Evolutionary conservation across 2,888 invertebrate species (phyloP).

Genomic region (Microplitis deprimator): DNA sequence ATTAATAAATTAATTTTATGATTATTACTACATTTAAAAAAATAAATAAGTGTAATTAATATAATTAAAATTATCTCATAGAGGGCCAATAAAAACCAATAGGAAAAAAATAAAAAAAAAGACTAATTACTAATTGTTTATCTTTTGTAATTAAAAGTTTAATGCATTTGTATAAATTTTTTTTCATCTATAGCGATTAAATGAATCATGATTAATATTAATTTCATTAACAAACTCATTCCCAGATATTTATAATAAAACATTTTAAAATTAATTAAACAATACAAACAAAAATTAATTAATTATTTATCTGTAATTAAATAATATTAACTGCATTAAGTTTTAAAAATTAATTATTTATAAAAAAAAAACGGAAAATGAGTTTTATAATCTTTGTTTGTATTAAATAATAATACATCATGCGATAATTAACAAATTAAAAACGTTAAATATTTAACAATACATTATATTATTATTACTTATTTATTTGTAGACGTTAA

Average conservation of each 20-base stretch:
- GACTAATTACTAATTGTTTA: background rate
- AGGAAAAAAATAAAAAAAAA: background rate
- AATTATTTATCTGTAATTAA: background rate
- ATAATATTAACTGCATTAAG: background rate
- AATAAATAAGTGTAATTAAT: no score
- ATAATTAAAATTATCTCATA: no score
- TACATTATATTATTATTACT: conserved; percentile 64
- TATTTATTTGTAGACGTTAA: conserved; percentile 58
- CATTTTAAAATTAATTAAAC: conserved; percentile 4
- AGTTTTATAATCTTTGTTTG: conserved; percentile 24
- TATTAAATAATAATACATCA: conserved; percentile 50
- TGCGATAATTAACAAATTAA: conserved; percentile 68
- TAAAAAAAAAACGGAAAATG: background rate
- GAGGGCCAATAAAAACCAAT: background rate
- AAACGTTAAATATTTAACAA: conserved; percentile 69
- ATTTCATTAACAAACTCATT: background rate
- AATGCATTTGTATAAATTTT: conserved; percentile 21
- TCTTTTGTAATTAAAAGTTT: conserved; percentile 9
- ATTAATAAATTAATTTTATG: no score
- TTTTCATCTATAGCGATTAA: conserved; percentile 1
- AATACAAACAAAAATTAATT: conserved; percentile 3
- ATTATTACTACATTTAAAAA: no score
- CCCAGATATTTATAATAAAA: background rate
- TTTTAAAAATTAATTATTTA: conserved; percentile 1
- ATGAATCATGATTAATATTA: conserved; percentile 10